Base-by-base conservation (phyloP, 2,113 vertebrate species). In the Poeciliopsis turrubarensis region DNA sequence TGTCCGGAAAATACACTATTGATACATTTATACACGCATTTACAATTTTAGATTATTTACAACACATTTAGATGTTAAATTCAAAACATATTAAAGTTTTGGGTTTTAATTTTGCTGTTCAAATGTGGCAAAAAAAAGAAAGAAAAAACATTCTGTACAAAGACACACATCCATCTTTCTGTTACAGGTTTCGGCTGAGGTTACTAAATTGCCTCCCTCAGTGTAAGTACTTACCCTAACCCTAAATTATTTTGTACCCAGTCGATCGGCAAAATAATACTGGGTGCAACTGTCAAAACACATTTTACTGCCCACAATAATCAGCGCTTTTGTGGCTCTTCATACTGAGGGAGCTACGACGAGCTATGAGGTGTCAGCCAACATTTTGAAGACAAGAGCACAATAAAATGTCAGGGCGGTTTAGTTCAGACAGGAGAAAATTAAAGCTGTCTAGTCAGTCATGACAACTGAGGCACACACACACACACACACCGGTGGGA, bases 361-460 rank as follows among this genome's bases (percentile, higher is more conserved):
- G 22, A 25, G 51, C 22, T 25, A 54, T 54, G 2, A n/a, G 22
- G 25, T 54, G 51, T 54, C 51, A 54, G 51, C 51, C 8, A 54
- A 22, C 22, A 25, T 54, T 25, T 25, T 54, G 51, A 54, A 54
- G 22, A n/a, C 22, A 54, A 25, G 51, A 54, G 51, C 22, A 25
- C 22, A 54, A 15, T 5, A n/a, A 54, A 54, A 54, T 54, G 51
- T 54, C 51, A 54, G 51, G 51, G 51, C 51, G 6, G 22, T 25
- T 25, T 54, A 54, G 51, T 54, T 54, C 22, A 25, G 15, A 5
- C 44, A 54, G 51, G 30, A 66, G 41, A 13, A 37, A 31, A 25
- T 41, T 69, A 15, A 25, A 31, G 60, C 32, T 1, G 37, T 10
- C 3, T 60, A 47, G 75, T 76, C 71, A 39, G 66, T 79, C 63